Percentiles rank a stretch among this genome's conserved stretches.
Conservation (phyloP, 2,888 invertebrate species). For the Drosophila subsilvestris region DNA sequence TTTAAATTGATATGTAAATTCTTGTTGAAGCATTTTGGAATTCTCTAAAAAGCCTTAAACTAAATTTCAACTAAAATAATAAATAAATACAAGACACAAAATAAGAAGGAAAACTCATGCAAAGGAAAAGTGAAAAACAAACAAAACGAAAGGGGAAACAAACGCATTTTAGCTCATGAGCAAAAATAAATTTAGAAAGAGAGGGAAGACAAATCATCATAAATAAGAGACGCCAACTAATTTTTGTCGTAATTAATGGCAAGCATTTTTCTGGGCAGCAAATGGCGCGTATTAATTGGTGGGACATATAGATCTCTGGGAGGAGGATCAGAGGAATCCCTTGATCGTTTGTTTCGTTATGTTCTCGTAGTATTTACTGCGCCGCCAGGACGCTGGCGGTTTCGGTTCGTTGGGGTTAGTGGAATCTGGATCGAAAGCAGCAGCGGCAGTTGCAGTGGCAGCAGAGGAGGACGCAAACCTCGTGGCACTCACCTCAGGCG, state of each 20-base stretch:
- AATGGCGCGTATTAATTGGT: conserved; percentile 67
- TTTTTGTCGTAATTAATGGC: conserved; percentile 56
- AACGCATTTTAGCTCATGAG: conserved; percentile 49
- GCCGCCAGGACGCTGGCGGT: conserved; percentile 84
- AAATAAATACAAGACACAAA: conserved; percentile 29
- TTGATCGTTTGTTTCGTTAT: conserved; percentile 87
- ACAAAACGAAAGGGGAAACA: conserved; percentile 19
- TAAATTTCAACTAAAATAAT: conserved; percentile 31
- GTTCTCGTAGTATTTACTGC: conserved; percentile 85
- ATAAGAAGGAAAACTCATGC: conserved; percentile 63
- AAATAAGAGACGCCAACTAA: conserved; percentile 54
- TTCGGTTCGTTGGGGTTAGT: conserved; percentile 57
- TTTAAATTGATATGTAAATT: conserved; percentile 1
- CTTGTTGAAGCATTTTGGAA: conserved; percentile 48
- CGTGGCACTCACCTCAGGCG: conserved; percentile 80
- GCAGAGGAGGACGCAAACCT: conserved; percentile 21
- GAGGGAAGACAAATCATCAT: conserved; percentile 23
- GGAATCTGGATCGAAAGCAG: conserved; percentile 42
- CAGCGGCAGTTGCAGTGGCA: conserved; percentile 33
- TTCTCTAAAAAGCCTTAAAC: conserved; percentile 59
- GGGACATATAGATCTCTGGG: conserved; percentile 22
- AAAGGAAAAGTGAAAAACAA: conserved; percentile 28
- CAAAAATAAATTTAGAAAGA: conserved; percentile 47
- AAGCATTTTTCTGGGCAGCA: conserved; percentile 57
- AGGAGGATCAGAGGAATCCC: conserved; percentile 84